phyloP scores from a whole-genome alignment of 2,113 vertebrate species.

The Apteryx owenii region DNA sequence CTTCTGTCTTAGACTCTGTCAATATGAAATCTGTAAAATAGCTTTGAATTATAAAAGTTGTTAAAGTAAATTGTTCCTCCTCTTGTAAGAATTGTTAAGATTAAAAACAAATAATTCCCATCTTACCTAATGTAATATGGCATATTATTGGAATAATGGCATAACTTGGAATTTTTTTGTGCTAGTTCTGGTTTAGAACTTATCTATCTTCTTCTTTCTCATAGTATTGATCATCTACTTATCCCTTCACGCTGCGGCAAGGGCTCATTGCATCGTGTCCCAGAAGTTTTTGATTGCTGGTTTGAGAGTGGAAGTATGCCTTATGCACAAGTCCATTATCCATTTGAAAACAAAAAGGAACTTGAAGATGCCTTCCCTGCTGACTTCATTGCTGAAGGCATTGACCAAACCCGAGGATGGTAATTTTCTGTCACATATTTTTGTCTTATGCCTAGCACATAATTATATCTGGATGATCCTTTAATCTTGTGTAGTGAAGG shows the following conservation, averaged over 20 bases:
- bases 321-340: constrained; percentile 95
- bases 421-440: constrained; percentile 12
- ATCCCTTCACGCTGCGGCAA: constrained; percentile 90
- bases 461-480: neutral
- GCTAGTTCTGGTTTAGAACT: neutral
- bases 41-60: neutral
- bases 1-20: neutral
- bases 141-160: too few relatives aligned
- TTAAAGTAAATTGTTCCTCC: neutral
- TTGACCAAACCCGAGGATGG: constrained; percentile 98
- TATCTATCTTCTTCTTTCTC: neutral
- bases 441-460: neutral
- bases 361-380: constrained; percentile 96
- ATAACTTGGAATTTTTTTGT: neutral
- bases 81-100: neutral
- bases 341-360: constrained; percentile 91
- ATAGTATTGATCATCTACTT: constrained; percentile 86
- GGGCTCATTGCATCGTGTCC: constrained; percentile 82
- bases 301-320: constrained; percentile 99
- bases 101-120: neutral
- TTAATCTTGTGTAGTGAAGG: neutral
- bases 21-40: neutral
- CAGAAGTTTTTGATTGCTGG: constrained; percentile 98
- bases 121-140: neutral
- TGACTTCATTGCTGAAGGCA: constrained; percentile 98